Evolutionary conservation across 2,888 invertebrate species (phyloP).

Genomic region (Baccha elongata): DNA sequence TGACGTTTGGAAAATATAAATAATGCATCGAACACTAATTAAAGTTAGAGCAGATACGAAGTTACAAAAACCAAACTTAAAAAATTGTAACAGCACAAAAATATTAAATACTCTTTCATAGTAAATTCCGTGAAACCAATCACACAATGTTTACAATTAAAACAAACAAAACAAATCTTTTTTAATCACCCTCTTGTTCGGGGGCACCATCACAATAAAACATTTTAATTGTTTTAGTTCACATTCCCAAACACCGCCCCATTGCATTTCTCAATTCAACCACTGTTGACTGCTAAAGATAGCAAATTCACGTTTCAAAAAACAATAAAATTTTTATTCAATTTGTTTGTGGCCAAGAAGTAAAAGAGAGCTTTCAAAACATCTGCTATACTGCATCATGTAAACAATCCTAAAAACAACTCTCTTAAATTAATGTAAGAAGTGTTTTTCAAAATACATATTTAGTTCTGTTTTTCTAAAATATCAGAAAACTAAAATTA

Average conservation of each 20-base stretch:
- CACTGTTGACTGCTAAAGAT: constrained; percentile 12
- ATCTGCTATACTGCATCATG: not conserved
- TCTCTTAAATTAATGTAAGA: constrained; percentile 56
- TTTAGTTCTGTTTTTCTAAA: constrained; percentile 28
- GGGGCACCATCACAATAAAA: constrained; percentile 44
- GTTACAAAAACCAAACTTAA: no score
- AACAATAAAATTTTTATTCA: constrained; percentile 6
- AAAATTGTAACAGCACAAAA: no score
- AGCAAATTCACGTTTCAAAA: not conserved
- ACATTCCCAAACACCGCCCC: not conserved
- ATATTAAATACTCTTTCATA: no score
- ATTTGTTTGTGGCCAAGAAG: not conserved
- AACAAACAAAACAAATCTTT: constrained; percentile 50
- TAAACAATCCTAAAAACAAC: constrained; percentile 43
- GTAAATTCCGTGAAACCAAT: not conserved
- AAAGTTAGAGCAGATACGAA: no score
- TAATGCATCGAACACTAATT: no score
- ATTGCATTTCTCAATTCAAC: constrained; percentile 48
- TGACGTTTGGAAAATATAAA: no score
- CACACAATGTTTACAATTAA: constrained; percentile 38
- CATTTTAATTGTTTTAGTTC: constrained; percentile 12
- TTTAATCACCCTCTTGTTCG: constrained; percentile 27
- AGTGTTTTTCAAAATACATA: not conserved
- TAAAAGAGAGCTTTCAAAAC: constrained; percentile 5
- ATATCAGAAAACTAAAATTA: constrained; percentile 26